phyloP scores from a whole-genome alignment of 2,113 vertebrate species.

The Esox niger region DNA sequence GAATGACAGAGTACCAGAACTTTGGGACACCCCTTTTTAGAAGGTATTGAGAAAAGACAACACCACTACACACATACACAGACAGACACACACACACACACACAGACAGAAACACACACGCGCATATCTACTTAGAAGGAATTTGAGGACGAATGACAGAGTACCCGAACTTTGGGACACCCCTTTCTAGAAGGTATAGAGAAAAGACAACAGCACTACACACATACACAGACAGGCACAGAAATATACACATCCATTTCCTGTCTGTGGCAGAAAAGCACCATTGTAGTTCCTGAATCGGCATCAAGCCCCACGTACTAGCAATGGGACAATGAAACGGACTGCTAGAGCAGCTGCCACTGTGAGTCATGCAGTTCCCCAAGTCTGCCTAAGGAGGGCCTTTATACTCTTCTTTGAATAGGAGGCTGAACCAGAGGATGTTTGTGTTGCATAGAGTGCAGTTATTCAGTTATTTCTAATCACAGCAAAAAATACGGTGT shows the following conservation, averaged over 20 bases:
- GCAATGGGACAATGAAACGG: slow-evolving; percentile 27
- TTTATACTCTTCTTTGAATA: slow-evolving; percentile 41
- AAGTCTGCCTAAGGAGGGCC: slow-evolving; percentile 52
- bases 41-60: too few relatives aligned
- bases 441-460: neutral
- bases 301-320: slow-evolving; percentile 33
- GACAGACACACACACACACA: slow-evolving; percentile 22
- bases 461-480: neutral
- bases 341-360: slow-evolving; percentile 38
- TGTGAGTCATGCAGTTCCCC: slow-evolving; percentile 58
- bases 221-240: neutral
- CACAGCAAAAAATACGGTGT: too few relatives aligned
- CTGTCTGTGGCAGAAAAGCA: neutral
- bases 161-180: too few relatives aligned
- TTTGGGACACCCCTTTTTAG: too few relatives aligned
- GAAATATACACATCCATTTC: neutral
- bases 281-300: slow-evolving; percentile 23
- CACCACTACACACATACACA: neutral
- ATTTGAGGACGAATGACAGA: too few relatives aligned
- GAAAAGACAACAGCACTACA: too few relatives aligned
- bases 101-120: slow-evolving; percentile 2
- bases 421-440: slow-evolving; percentile 27
- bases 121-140: too few relatives aligned
- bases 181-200: too few relatives aligned
- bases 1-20: too few relatives aligned